These are phyloP conservation scores for Amblyteles armatorius DNA, from an alignment of 2,888 invertebrate genomes.

Conservation along the genomic window DNA sequence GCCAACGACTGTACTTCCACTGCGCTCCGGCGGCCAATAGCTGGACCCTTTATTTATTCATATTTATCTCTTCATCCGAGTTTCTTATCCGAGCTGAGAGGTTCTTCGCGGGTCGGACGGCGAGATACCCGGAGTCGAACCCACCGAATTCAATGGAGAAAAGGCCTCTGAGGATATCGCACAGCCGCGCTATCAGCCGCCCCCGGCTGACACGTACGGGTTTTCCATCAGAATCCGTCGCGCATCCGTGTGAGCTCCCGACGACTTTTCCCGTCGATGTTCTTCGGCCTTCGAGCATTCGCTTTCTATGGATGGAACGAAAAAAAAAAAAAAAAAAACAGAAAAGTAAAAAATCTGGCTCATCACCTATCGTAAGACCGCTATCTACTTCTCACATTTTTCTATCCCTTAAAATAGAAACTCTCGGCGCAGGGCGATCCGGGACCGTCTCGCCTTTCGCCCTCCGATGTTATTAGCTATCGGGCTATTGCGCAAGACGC, in stretches of 20 bases:
- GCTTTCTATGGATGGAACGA: slow-evolving; percentile 30
- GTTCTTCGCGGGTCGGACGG: slow-evolving; percentile 16
- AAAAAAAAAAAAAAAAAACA: slow-evolving; percentile 33
- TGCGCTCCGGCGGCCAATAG: background rate
- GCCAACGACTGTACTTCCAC: background rate
- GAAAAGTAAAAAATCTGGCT: slow-evolving; percentile 18
- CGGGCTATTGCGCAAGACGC: background rate
- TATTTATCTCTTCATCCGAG: slow-evolving; percentile 57
- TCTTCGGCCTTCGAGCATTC: slow-evolving; percentile 54
- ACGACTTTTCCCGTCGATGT: slow-evolving; percentile 17
- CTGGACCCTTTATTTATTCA: slow-evolving; percentile 27
- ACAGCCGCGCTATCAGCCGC: slow-evolving; percentile 30
- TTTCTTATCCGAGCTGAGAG: slow-evolving; percentile 53
- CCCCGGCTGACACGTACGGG: slow-evolving; percentile 49
- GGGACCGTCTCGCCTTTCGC: slow-evolving; percentile 19
- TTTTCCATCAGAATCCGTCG: slow-evolving; percentile 62
- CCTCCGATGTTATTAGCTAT: slow-evolving; percentile 39
- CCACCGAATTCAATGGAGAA: slow-evolving; percentile 48
- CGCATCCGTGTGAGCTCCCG: slow-evolving; percentile 8
- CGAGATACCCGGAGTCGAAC: background rate
- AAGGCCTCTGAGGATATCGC: slow-evolving; percentile 41
- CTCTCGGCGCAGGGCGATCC: slow-evolving; percentile 3
- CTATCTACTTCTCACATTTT: slow-evolving; percentile 45
- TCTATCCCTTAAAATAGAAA: slow-evolving; percentile 53
- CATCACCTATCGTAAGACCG: slow-evolving; percentile 27